A percentile compares a stretch with the other conserved stretches of the same genome.
Conservation (phyloP, 2,113 vertebrate species). For the Laticauda colubrina region DNA sequence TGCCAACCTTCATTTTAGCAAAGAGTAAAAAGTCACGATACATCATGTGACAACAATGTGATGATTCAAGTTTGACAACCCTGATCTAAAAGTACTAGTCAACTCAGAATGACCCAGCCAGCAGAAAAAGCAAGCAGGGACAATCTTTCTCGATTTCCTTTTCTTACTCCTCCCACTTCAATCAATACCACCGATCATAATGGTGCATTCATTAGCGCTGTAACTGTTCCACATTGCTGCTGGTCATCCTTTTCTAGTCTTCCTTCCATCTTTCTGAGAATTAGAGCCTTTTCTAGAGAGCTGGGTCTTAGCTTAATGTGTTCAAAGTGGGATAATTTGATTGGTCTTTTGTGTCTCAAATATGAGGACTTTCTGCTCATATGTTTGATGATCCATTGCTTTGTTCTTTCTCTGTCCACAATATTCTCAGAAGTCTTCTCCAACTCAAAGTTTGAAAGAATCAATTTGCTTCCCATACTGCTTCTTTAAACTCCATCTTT, state of each 20-base stretch:
- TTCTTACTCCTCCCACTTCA: background rate
- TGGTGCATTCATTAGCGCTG: background rate
- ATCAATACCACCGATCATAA: background rate
- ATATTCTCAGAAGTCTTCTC: background rate
- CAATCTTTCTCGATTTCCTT: background rate
- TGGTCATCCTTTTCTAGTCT: background rate
- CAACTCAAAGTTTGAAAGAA: background rate
- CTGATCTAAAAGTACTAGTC: background rate
- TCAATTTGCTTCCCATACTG: background rate
- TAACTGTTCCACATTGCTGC: background rate
- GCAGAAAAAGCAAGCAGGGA: background rate
- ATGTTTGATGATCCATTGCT: background rate
- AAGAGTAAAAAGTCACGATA: too few relatives aligned
- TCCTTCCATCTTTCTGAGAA: background rate
- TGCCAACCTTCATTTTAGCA: too few relatives aligned
- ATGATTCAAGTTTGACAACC: too few relatives aligned
- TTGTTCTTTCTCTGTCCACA: background rate
- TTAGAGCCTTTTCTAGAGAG: background rate
- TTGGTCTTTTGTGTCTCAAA: background rate
- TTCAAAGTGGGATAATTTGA: background rate
- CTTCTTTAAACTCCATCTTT: background rate
- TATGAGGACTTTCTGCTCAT: background rate
- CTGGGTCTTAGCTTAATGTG: background rate
- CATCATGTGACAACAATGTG: too few relatives aligned
- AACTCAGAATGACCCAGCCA: background rate